Evolutionary conservation across 1,140 invertebrate species (phyloP).

Genomic region (Probaryconus sp.): DNA sequence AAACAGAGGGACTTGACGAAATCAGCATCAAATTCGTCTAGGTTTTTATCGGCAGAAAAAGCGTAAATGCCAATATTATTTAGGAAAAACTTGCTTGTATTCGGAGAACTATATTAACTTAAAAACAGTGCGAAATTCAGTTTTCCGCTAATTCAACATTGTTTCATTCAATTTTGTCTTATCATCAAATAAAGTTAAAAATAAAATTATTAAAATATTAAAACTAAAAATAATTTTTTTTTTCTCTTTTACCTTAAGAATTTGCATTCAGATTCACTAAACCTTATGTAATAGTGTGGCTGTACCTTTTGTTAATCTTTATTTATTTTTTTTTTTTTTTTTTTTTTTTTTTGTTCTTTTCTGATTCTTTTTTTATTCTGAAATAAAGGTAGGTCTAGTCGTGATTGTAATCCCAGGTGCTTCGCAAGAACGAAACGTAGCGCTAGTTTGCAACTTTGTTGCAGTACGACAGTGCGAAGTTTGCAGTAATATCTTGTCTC

Average conservation of each 20-base stretch:
- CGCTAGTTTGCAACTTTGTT: conserved; percentile 48
- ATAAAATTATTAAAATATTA: conserved; percentile 5
- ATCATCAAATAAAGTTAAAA: background rate
- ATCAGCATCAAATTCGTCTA: conserved; percentile 30
- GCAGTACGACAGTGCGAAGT: conserved; percentile 24
- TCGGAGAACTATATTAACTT: no score
- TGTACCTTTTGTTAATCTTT: no score
- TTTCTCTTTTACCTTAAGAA: no score
- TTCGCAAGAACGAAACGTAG: conserved; percentile 38
- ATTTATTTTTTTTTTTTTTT: background rate
- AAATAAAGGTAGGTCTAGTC: conserved; percentile 5
- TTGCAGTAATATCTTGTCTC: conserved; percentile 48
- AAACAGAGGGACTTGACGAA: conserved; percentile 54
- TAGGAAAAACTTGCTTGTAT: no score
- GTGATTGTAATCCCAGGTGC: conserved; percentile 45
- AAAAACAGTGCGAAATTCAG: no score
- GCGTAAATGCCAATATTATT: no score
- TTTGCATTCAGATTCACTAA: no score
- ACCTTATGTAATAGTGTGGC: no score
- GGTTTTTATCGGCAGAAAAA: conserved; percentile 47
- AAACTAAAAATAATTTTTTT: no score
- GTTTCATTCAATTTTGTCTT: conserved; percentile 10
- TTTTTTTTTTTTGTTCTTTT: background rate
- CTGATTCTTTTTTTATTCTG: background rate
- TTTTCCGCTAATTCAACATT: no score